phyloP scores from a whole-genome alignment of 2,797 vertebrate species.

The Onychomys arenicola region DNA sequence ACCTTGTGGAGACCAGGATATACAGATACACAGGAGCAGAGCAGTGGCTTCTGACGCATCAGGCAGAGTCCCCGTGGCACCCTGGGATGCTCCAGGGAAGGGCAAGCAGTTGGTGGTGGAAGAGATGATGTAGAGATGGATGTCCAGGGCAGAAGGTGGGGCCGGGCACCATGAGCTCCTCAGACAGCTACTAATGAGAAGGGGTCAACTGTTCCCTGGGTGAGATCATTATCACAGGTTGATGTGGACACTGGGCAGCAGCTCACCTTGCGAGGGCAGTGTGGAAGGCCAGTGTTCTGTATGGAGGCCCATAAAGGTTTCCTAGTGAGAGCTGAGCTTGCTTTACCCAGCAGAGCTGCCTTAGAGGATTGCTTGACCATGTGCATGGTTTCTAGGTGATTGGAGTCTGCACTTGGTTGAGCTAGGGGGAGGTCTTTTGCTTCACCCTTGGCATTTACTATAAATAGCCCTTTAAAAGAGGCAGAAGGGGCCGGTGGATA shows the following conservation, averaged over 20 bases:
- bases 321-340: too few relatives aligned
- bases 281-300: not conserved
- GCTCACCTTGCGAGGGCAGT: not conserved
- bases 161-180: not conserved
- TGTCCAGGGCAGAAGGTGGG: not conserved
- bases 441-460: too few relatives aligned
- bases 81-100: not conserved
- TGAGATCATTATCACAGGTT: accelerated
- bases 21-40: not conserved
- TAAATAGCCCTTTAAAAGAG: too few relatives aligned
- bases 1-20: not conserved
- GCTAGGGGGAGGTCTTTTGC: too few relatives aligned
- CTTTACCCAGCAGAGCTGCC: too few relatives aligned
- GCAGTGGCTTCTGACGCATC: accelerated
- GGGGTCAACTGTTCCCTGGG: not conserved
- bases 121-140: accelerated
- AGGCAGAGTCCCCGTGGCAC: too few relatives aligned
- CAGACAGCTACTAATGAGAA: not conserved
- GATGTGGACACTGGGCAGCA: not conserved
- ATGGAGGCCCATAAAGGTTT: too few relatives aligned
- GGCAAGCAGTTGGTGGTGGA: accelerated
- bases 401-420: too few relatives aligned
- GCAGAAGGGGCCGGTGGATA: too few relatives aligned
- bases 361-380: too few relatives aligned
- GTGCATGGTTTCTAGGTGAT: too few relatives aligned